Base-by-base conservation (phyloP, 2,797 vertebrate genomes). In the Coccyzus lansbergi region DNA sequence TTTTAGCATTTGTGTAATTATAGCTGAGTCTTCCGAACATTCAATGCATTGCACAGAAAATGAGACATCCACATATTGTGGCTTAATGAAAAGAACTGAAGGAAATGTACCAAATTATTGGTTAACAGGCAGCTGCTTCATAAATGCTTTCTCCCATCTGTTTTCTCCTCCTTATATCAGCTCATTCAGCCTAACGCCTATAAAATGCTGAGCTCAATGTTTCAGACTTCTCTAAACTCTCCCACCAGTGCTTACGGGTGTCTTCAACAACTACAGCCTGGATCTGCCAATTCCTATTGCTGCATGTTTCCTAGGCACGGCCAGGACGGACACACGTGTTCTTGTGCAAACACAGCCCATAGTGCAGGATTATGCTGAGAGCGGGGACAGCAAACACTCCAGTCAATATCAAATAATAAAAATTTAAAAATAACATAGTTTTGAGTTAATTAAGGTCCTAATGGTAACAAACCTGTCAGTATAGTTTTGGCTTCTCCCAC, bases 1-100 rank as follows among this genome's bases (percentile, higher is more conserved):
- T 91, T 95, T 88, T 92, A 93, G 75, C 49, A 68, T 87, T 89
- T 81, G 42, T 80, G 46, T 93, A 91, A 94, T 96, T 94, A 94
- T 80, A 92, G 83, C 25, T 8, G 15, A 93, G 48, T 28, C 69
- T 93, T 93, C 88, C 79, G 76, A 92, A 95, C 80, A 86, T 91
- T 83, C 49, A 76, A 88, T 93, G 80, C 52, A 78, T 92, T 88
- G 86, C 86, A 79, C 82, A 74, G 65, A 89, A 92, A 95, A 96
- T 72, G 82, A 97, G 91, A 81, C 86, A 85, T 86, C 90, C 68
- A 28, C 92, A 96, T 93, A 93, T 87, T 94, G 94, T 79, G 74
- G 67, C 83, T 77, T 96, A 94, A 95, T 89, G 85, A 94, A 96
- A 94, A 96, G 86, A 92, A 94, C 85, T 51, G 31, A 90, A 97